Percentiles rank a stretch among this genome's conserved stretches.
These are phyloP conservation scores for Hippocampus guttulatus DNA, from an alignment of 2,113 vertebrate genomes.

Conservation along the genomic window DNA sequence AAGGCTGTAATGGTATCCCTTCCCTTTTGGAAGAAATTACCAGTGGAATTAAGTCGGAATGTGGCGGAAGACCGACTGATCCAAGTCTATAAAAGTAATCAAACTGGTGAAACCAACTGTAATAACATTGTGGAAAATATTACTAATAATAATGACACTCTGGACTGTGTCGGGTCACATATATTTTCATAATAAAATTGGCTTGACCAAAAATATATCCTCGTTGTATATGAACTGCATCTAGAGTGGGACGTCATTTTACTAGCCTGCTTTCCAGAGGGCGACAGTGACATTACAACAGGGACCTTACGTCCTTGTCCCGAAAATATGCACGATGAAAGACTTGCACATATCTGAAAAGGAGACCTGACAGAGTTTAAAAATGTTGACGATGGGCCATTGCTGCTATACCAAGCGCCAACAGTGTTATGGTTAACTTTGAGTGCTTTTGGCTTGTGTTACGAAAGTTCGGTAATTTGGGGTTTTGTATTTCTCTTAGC, in stretches of 20 bases:
- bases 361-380: not conserved
- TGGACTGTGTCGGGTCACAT: not conserved
- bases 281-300: not conserved
- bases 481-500: not conserved
- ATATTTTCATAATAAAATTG: not conserved
- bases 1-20: slow-evolving; percentile 20
- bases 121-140: slow-evolving; percentile 9
- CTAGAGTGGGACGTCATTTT: not conserved
- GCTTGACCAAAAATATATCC: not conserved
- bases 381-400: not conserved
- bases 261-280: not conserved
- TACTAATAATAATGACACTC: not conserved
- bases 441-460: not conserved
- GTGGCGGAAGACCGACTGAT: slow-evolving; percentile 14
- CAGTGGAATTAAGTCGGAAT: slow-evolving; percentile 11
- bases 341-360: not conserved
- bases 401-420: not conserved
- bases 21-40: slow-evolving; percentile 4
- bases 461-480: not conserved
- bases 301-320: not conserved
- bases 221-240: not conserved
- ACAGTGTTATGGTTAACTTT: not conserved
- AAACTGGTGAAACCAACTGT: slow-evolving; percentile 11
- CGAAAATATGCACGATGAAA: not conserved
- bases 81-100: slow-evolving; percentile 19